Conservation (phyloP, 2,888 invertebrate genomes). For the Drosophila tripunctata region DNA sequence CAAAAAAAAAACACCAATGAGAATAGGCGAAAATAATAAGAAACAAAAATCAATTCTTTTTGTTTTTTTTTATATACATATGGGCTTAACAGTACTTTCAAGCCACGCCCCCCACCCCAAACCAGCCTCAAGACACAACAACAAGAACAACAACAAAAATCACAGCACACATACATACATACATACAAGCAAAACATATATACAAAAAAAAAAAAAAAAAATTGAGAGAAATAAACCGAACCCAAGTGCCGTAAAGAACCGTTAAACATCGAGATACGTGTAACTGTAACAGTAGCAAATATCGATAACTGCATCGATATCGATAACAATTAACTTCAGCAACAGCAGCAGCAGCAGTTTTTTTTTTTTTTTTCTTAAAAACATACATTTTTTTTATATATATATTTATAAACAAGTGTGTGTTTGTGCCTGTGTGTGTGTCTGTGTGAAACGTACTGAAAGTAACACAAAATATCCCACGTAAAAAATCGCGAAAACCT, state of each 20-base stretch:
- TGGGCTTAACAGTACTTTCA: no score
- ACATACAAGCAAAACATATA: slow-evolving; percentile 16
- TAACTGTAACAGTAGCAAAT: slow-evolving; percentile 4
- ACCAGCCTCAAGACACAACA: neutral
- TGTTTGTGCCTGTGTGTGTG: slow-evolving; percentile 18
- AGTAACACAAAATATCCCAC: slow-evolving; percentile 38
- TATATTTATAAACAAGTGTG: slow-evolving; percentile 15
- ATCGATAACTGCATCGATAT: slow-evolving; percentile 16
- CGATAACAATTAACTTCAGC: slow-evolving; percentile 23
- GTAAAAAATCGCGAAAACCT: slow-evolving; percentile 26
- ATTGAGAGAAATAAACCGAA: slow-evolving; percentile 11
- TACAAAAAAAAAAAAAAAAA: slow-evolving; percentile 7
- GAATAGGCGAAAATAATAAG: slow-evolving; percentile 6
- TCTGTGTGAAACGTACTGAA: slow-evolving; percentile 32
- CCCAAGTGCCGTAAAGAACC: slow-evolving; percentile 44
- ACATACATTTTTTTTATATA: slow-evolving; percentile 18
- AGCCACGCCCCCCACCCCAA: neutral
- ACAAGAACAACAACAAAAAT: slow-evolving; percentile 7
- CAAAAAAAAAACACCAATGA: slow-evolving; percentile 9
- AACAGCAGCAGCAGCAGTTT: slow-evolving; percentile 24
- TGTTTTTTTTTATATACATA: slow-evolving; percentile 21
- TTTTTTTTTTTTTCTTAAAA: slow-evolving; percentile 26
- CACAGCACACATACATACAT: slow-evolving; percentile 24
- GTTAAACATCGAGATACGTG: slow-evolving; percentile 45
- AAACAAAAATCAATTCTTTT: slow-evolving; percentile 9